Evolutionary conservation across 2,888 invertebrate species (phyloP).

Genomic region (Heliconius charithonia): DNA sequence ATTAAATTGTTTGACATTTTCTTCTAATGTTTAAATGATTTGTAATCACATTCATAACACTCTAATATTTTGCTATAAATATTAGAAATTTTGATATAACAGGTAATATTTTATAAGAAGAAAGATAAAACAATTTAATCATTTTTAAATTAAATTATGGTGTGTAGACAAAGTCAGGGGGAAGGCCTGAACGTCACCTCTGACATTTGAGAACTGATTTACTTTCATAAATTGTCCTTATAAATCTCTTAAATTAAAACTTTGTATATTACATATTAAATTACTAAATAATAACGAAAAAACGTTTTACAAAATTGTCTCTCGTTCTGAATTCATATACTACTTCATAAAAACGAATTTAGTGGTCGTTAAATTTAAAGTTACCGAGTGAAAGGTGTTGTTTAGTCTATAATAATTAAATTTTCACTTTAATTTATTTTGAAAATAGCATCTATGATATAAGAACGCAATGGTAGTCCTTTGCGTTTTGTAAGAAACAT

Average conservation of each 20-base stretch:
- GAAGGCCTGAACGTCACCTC: slow-evolving; percentile 13
- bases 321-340: too few species aligned
- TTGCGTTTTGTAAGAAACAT: neutral
- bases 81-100: neutral
- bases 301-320: too few species aligned
- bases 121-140: slow-evolving; percentile 2
- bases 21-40: too few species aligned
- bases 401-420: too few species aligned
- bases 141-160: slow-evolving; percentile 12
- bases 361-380: too few species aligned
- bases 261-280: neutral
- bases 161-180: neutral
- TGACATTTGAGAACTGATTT: slow-evolving; percentile 20
- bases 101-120: neutral
- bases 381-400: too few species aligned
- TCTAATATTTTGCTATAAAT: neutral
- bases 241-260: neutral
- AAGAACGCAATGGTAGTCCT: too few species aligned
- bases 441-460: too few species aligned
- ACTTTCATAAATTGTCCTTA: slow-evolving; percentile 3
- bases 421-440: too few species aligned
- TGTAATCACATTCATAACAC: too few species aligned
- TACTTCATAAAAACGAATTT: too few species aligned
- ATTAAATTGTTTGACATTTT: too few species aligned
- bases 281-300: neutral